Percentiles rank a stretch among this genome's conserved stretches.
Conservation (phyloP, 2,797 vertebrate species). For the Rhinatrema bivittatum region DNA sequence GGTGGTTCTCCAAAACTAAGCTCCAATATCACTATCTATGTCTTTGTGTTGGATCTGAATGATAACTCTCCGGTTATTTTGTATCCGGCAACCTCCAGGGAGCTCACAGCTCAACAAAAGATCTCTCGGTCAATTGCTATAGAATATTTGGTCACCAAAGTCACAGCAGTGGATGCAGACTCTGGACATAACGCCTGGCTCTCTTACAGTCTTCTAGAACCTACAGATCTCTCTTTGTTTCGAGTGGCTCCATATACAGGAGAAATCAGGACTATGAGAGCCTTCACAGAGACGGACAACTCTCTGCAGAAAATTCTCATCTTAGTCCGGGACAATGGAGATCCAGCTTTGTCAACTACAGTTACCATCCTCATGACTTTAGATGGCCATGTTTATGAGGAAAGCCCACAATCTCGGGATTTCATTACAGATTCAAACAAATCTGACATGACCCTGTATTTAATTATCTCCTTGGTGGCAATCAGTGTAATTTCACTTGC, state of each 20-base stretch:
- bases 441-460: conserved; percentile 80
- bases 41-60: conserved; percentile 86
- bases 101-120: conserved; percentile 55
- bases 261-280: conserved; percentile 74
- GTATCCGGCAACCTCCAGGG: conserved; percentile 61
- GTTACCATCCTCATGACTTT: conserved; percentile 71
- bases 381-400: conserved; percentile 62
- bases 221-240: conserved; percentile 77
- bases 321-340: conserved; percentile 77
- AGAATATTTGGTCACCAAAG: conserved; percentile 80
- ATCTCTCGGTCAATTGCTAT: conserved; percentile 67
- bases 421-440: conserved; percentile 59
- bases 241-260: conserved; percentile 71
- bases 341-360: conserved; percentile 70
- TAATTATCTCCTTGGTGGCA: conserved; percentile 82
- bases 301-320: conserved; percentile 67
- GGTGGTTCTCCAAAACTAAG: conserved; percentile 64
- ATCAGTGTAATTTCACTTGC: conserved; percentile 77
- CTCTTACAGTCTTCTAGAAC: conserved; percentile 74
- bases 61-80: conserved; percentile 82
- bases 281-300: conserved; percentile 69
- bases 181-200: conserved; percentile 92
- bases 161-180: conserved; percentile 84
- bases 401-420: conserved; percentile 52
- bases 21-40: conserved; percentile 76